These are phyloP conservation scores for Drosophila repletoides DNA, from an alignment of 1,140 invertebrate species.

Conservation along the genomic window DNA sequence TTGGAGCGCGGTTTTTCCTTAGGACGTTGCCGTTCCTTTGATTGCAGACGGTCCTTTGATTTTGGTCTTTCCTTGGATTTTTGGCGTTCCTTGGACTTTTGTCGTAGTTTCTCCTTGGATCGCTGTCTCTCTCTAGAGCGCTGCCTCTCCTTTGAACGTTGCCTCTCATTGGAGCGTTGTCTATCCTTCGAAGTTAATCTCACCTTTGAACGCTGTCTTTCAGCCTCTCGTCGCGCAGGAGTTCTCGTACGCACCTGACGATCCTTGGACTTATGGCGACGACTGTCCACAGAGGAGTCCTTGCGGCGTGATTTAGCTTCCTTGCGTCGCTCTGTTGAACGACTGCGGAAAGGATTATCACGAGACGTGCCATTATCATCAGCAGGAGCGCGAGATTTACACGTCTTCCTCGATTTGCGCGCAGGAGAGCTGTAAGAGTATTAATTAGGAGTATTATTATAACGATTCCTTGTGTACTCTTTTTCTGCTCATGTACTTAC, in stretches of 20 bases:
- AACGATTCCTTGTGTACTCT: neutral
- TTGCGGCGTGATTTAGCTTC: conserved; percentile 35
- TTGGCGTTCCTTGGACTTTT: conserved; percentile 21
- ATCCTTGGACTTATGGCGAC: conserved; percentile 29
- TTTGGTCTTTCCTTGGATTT: conserved; percentile 29
- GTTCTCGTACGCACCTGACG: conserved; percentile 23
- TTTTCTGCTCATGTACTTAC: too few species aligned
- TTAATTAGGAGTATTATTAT: neutral
- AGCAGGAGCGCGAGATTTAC: conserved; percentile 19
- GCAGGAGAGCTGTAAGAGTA: conserved; percentile 35
- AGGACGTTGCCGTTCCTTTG: conserved; percentile 27
- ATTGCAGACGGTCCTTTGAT: conserved; percentile 34
- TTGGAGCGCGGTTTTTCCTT: conserved; percentile 26
- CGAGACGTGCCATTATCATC: conserved; percentile 22
- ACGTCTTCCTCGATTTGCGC: conserved; percentile 50
- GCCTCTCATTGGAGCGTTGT: conserved; percentile 19
- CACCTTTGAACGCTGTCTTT: conserved; percentile 13
- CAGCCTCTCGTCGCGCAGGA: conserved; percentile 35
- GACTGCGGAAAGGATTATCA: conserved; percentile 60
- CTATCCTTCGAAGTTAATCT: conserved; percentile 13
- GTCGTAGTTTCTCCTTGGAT: conserved; percentile 30
- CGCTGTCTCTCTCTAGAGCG: conserved; percentile 15
- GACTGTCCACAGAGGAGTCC: conserved; percentile 39
- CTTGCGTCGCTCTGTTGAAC: conserved; percentile 61
- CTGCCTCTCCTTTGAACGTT: conserved; percentile 10